A percentile compares a stretch with the other conserved stretches of the same genome.
Conservation (phyloP, 2,113 vertebrate species). For the Sapajus apella region DNA sequence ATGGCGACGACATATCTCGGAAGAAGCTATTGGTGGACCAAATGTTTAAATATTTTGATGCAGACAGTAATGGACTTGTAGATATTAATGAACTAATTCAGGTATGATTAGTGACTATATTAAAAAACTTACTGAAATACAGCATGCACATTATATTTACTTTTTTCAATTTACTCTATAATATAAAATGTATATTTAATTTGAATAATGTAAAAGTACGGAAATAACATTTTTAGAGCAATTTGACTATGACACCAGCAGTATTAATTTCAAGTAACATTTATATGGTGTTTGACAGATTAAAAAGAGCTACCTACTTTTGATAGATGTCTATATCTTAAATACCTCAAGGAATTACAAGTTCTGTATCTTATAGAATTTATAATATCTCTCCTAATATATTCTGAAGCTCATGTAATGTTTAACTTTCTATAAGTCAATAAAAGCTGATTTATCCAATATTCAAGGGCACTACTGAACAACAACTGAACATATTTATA, state of each 20-base stretch:
- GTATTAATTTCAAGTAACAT: background rate
- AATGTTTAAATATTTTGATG: conserved; percentile 95
- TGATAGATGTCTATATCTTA: background rate
- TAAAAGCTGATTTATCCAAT: background rate
- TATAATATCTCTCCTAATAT: background rate
- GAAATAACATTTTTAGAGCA: background rate
- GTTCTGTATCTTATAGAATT: background rate
- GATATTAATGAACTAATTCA: conserved; percentile 94
- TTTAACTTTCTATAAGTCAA: background rate
- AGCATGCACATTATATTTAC: background rate
- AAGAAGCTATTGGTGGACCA: conserved; percentile 92
- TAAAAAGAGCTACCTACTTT: background rate
- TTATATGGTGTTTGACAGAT: background rate
- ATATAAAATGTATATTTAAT: background rate
- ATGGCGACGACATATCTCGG: conserved; percentile 86
- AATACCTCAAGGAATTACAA: background rate
- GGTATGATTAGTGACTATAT: conserved; percentile 84
- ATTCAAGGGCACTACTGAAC: background rate
- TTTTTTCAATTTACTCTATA: background rate
- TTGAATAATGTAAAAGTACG: background rate
- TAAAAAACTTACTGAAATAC: background rate
- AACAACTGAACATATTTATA: background rate
- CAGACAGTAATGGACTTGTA: conserved; percentile 89
- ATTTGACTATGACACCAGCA: background rate
- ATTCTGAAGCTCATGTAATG: background rate